A percentile compares a stretch with the other conserved stretches of the same genome.
Evolutionary conservation across 2,888 invertebrate genomes (phyloP).

Genomic region (Stramonita haemastoma): DNA sequence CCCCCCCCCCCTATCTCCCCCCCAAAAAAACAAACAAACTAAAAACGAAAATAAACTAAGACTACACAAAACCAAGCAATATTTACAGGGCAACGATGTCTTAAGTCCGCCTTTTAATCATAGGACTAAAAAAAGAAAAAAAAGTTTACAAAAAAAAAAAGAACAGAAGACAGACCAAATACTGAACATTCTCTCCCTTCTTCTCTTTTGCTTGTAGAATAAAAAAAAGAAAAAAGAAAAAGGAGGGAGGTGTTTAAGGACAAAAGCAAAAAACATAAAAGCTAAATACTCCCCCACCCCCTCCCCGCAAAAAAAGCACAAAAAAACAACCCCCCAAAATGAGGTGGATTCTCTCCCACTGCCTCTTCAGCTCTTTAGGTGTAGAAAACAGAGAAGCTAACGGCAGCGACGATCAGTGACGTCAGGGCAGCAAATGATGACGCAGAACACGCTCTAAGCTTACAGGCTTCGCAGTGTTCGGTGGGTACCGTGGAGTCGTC

Average conservation of each 20-base stretch:
- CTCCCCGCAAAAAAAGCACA: not conserved
- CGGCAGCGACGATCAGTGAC: not conserved
- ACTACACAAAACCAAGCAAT: no score
- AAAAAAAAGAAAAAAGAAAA: not conserved
- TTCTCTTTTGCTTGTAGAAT: not conserved
- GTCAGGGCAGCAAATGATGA: conserved; percentile 4
- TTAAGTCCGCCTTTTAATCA: no score
- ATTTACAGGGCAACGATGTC: no score
- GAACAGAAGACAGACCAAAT: no score
- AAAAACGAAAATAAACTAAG: no score
- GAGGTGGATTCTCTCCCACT: not conserved
- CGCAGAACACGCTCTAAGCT: not conserved
- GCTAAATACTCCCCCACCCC: not conserved
- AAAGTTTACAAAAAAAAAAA: no score
- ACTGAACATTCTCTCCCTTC: not conserved
- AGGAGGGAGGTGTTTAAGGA: not conserved
- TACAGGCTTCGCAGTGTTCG: not conserved
- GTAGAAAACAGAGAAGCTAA: not conserved
- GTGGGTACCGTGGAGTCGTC: not conserved
- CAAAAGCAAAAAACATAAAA: not conserved
- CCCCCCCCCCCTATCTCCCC: no score
- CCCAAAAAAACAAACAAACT: no score
- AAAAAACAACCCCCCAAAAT: not conserved
- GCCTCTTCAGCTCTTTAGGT: not conserved
- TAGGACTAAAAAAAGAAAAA: no score